These are phyloP conservation scores for Eurystomus glaucurus DNA, from an alignment of 2,797 vertebrate species.

Conservation along the genomic window DNA sequence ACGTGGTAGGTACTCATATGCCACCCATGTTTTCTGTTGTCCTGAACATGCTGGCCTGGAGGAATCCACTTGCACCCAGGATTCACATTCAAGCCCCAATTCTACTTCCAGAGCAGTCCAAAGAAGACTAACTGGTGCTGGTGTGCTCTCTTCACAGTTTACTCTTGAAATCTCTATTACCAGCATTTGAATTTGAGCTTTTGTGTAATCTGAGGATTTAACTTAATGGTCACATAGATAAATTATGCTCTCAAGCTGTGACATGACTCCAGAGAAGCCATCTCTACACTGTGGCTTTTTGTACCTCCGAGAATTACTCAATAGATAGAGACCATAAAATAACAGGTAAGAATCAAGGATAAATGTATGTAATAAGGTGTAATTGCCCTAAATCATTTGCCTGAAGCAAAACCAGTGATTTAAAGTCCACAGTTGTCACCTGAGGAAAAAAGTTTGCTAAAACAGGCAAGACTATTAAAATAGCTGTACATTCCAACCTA, in stretches of 20 bases:
- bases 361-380: neutral
- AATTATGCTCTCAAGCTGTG: neutral
- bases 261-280: neutral
- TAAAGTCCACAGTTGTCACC: neutral
- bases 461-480: neutral
- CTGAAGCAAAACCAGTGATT: neutral
- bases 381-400: conserved; percentile 42
- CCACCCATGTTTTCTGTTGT: neutral
- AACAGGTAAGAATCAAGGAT: neutral
- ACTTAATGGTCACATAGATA: neutral
- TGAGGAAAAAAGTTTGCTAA: neutral
- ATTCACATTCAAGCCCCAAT: neutral
- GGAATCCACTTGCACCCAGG: neutral
- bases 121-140: neutral
- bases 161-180: neutral
- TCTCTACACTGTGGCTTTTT: neutral
- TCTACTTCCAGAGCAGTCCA: neutral
- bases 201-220: neutral
- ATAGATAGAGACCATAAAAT: neutral
- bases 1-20: neutral
- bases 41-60: neutral
- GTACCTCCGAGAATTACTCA: neutral
- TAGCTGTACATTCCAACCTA: too few species aligned
- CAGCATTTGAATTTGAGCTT: neutral
- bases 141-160: neutral